A percentile compares a stretch with the other conserved stretches of the same genome.
phyloP scores from a whole-genome alignment of 2,888 invertebrate genomes.

The Cremastobaeus sp. region DNA sequence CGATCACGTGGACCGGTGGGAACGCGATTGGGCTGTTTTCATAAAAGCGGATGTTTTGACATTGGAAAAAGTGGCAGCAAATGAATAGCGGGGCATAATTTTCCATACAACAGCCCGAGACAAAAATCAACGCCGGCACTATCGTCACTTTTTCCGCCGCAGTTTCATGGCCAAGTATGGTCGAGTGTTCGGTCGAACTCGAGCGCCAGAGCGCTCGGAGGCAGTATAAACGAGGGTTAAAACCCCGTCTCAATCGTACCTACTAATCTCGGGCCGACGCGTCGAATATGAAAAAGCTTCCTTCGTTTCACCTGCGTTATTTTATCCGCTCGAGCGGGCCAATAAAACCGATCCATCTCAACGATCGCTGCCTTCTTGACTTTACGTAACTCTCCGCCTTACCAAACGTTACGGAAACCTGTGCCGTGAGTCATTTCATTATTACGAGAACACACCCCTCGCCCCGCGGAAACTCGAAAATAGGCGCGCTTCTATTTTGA shows the following conservation, averaged over 20 bases:
- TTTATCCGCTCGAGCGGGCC: slow-evolving; percentile 17
- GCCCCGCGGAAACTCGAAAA: slow-evolving; percentile 1
- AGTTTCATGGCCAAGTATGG: slow-evolving; percentile 76
- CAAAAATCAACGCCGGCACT: background rate
- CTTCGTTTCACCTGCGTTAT: slow-evolving; percentile 44
- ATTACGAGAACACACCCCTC: slow-evolving; percentile 1
- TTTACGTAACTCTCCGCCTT: background rate
- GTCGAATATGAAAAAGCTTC: slow-evolving; percentile 10
- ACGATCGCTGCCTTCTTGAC: background rate
- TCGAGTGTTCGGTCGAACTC: slow-evolving; percentile 67
- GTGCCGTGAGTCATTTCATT: background rate
- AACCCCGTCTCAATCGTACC: slow-evolving; percentile 30
- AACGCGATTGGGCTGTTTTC: no score
- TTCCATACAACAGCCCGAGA: no score
- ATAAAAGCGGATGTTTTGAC: no score
- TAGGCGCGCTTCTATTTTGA: slow-evolving; percentile 46
- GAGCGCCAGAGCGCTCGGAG: slow-evolving; percentile 45
- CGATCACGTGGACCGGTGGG: no score
- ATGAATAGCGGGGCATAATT: no score
- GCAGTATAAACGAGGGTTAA: slow-evolving; percentile 50
- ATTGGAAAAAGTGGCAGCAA: no score
- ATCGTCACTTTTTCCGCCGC: slow-evolving; percentile 69
- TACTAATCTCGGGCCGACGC: slow-evolving; percentile 23
- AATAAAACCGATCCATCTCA: slow-evolving; percentile 6
- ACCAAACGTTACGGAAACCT: slow-evolving; percentile 2